Base-by-base conservation (phyloP, 2,797 vertebrate species). In the Xiphophorus birchmanni region DNA sequence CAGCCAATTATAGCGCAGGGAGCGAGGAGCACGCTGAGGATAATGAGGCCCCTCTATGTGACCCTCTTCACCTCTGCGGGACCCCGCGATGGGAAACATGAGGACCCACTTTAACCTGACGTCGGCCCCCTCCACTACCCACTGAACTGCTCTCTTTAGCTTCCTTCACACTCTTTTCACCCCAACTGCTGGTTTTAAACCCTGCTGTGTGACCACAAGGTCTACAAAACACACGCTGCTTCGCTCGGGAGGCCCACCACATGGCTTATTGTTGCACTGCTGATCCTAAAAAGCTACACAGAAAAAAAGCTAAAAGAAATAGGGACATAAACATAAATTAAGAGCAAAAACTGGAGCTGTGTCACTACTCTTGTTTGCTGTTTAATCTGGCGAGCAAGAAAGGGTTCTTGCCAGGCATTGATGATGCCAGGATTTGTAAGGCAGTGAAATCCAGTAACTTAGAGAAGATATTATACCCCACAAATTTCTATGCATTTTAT, bases 21-120 rank as follows among this genome's bases (percentile, higher is more conserved):
- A 93, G 88, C 80, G 50, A 5, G 67, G 86, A 93, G 87, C 89
- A 87, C 7, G 84, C 90, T 63, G 84, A 77, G 90, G 92, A 94
- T 96, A 96, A 96, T 90, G 58, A 96, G 95, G 92, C 94, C 90
- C 91, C 93, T 92, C 91, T 94, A 88, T 9, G 85, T 95, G 92
- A 95, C 95, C 95, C 94, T 85, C 85, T 87, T 95, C 88, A 95
- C 94, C 95, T 93, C 85, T 81, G 81, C 29, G 90, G 92, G 93
- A 95, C 94, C 94, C 88, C 77, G 29, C 83, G 44, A 88, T 90
- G 88, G 88, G 93, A 95, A 93, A 92, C 84, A 87, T 82, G 89
- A 92, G 91, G 90, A 93, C 93, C 85, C 87, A 80, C 90, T 85
- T 88, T 83, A 90, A 93, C 89, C 88, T 81, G 56, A 56, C 58